These are phyloP conservation scores for Tetropium fuscum DNA, from an alignment of 2,888 invertebrate genomes.

Conservation along the genomic window DNA sequence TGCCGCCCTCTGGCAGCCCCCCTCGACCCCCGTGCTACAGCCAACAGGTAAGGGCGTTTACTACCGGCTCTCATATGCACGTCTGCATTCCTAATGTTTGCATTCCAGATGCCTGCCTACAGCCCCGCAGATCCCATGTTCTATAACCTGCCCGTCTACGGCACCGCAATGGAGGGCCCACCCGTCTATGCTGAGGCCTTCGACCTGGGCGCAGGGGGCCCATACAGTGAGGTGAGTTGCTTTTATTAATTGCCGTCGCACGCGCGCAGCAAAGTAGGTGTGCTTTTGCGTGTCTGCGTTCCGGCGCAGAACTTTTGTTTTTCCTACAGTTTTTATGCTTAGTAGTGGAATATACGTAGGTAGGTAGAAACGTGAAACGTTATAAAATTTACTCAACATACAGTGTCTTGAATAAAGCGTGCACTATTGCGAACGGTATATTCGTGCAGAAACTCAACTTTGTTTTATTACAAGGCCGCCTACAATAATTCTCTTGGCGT, in stretches of 20 bases:
- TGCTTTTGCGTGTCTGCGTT: too few relatives aligned
- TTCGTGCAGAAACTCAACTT: too few relatives aligned
- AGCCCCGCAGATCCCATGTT: constrained; percentile 49
- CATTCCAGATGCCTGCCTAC: constrained; percentile 37
- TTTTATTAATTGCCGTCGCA: background rate
- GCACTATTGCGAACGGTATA: too few relatives aligned
- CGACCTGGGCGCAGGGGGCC: constrained; percentile 54
- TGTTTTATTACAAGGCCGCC: too few relatives aligned
- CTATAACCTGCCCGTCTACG: constrained; percentile 59
- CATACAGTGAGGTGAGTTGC: constrained; percentile 57
- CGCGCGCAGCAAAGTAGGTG: too few relatives aligned
- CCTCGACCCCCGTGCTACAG: constrained; percentile 47
- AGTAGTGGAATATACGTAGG: too few relatives aligned
- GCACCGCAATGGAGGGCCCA: constrained; percentile 54
- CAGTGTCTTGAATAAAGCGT: too few relatives aligned
- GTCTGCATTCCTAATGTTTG: background rate
- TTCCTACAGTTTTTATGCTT: too few relatives aligned
- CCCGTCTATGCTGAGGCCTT: constrained; percentile 53
- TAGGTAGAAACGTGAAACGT: too few relatives aligned
- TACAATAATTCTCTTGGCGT: too few relatives aligned
- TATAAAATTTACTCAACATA: too few relatives aligned
- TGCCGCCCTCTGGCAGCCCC: constrained; percentile 37
- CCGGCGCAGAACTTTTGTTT: too few relatives aligned
- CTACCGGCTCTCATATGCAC: background rate
- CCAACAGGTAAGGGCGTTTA: constrained; percentile 41